Percentiles rank a stretch among this genome's conserved stretches.
These are phyloP conservation scores for Muntiacus reevesi DNA, from an alignment of 2,113 vertebrate species.

Conservation along the genomic window DNA sequence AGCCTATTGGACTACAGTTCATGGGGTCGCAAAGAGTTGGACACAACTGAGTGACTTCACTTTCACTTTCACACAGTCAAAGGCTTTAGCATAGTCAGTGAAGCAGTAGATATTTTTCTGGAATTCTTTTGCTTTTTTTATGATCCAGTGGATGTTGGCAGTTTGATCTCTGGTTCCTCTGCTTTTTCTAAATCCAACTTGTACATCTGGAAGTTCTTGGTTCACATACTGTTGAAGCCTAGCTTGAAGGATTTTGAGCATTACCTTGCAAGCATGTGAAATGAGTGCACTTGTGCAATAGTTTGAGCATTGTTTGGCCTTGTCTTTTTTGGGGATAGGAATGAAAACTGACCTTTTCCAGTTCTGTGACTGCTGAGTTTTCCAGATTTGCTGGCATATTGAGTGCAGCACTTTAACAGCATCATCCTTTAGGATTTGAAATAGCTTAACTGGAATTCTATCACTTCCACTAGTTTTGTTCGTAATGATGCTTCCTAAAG, in stretches of 20 bases:
- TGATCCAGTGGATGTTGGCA: neutral
- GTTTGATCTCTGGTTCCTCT: neutral
- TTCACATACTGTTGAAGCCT: neutral
- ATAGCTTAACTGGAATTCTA: neutral
- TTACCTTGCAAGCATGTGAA: neutral
- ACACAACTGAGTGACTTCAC: too few species aligned
- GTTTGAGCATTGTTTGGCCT: neutral
- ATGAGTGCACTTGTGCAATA: neutral
- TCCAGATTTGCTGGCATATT: neutral
- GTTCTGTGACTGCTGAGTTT: neutral
- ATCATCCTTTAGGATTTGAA: neutral
- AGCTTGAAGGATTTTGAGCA: neutral
- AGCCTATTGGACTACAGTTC: too few species aligned
- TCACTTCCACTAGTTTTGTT: neutral
- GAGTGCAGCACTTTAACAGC: neutral
- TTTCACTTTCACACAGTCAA: neutral
- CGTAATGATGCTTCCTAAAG: neutral
- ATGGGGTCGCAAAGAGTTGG: too few species aligned
- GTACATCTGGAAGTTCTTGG: neutral
- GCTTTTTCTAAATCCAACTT: neutral
- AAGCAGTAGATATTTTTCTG: neutral
- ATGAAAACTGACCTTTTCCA: neutral
- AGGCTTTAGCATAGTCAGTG: neutral
- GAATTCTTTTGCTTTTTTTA: neutral
- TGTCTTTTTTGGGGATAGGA: neutral